Evolutionary conservation across 2,888 invertebrate species (phyloP), one percentile per base, ranked within the genome.

Genomic region (Lamproptera curius): DNA sequence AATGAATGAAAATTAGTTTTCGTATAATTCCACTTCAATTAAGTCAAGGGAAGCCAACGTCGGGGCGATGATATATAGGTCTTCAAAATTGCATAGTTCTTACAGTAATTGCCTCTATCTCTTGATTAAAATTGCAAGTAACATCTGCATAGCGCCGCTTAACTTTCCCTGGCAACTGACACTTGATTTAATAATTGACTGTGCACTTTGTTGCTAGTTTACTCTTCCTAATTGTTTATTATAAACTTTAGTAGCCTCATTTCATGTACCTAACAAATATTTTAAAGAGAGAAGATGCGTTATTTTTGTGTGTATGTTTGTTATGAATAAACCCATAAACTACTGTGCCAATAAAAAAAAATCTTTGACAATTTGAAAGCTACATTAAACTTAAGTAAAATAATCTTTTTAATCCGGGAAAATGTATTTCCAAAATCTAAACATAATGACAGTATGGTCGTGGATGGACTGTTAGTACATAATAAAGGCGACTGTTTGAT

Each of bases 121-220:
- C 42, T 49, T 63, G 61, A 72, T 72, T 70, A 69, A 70, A 73
- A 65, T 67, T 66, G 60, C 63, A 63, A 48, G 47, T 56, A 62
- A 58, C 72, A 73, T 66, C 73, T 73, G 73, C 63, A 64, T 46
- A 39, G 57, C 62, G 68, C 67, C 68, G 57, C 70, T 70, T 67
- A 63, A 70, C 70, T 70, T 67, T 57, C 61, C 23, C 15, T 23
- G 40, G 11, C 17, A 36, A 36, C 35, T 31, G 36, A 11, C 16
- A 4, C 36, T 36, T 31, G n/a, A 47, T 33, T 38, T 38, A 58
- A 57, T 58, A 69, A 65, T 70, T 67, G 65, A 62, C 64, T 59
- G 52, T 53, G 55, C 70, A 73, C 65, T 73, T 72, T 56, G 65
- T 67, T 64, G 15, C 14, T 33, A 8, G 10, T 23, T 37, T 42